These are phyloP conservation scores for Naja naja DNA, from an alignment of 2,113 vertebrate genomes.

Conservation along the genomic window DNA sequence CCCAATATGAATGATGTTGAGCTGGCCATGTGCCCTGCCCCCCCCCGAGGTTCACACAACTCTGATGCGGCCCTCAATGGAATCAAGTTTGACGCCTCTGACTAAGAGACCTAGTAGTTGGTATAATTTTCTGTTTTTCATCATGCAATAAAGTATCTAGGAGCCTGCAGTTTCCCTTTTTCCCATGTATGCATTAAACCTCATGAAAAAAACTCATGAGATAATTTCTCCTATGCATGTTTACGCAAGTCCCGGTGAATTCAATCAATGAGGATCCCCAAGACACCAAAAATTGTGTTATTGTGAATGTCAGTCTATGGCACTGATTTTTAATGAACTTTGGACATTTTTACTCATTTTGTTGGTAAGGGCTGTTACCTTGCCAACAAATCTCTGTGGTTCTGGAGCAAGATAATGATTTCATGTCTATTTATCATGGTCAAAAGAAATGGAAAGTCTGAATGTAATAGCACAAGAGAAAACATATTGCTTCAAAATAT, in stretches of 20 bases:
- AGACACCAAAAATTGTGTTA: not conserved
- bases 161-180: not conserved
- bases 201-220: not conserved
- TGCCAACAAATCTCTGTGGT: not conserved
- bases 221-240: not conserved
- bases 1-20: too few species aligned
- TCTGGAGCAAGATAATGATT: not conserved
- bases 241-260: not conserved
- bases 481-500: not conserved
- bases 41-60: too few species aligned
- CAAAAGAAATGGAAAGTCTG: not conserved
- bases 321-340: not conserved
- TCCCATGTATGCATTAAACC: not conserved
- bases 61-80: too few species aligned
- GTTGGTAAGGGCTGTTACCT: not conserved
- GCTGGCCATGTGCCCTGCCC: too few species aligned
- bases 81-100: too few species aligned
- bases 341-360: not conserved
- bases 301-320: not conserved
- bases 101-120: not conserved
- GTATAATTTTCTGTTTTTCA: not conserved
- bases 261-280: not conserved
- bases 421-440: constrained; percentile 1
- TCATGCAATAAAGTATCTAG: not conserved
- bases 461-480: not conserved